These are phyloP conservation scores for Eospalax fontanierii DNA, from an alignment of 2,797 vertebrate species.

Conservation along the genomic window DNA sequence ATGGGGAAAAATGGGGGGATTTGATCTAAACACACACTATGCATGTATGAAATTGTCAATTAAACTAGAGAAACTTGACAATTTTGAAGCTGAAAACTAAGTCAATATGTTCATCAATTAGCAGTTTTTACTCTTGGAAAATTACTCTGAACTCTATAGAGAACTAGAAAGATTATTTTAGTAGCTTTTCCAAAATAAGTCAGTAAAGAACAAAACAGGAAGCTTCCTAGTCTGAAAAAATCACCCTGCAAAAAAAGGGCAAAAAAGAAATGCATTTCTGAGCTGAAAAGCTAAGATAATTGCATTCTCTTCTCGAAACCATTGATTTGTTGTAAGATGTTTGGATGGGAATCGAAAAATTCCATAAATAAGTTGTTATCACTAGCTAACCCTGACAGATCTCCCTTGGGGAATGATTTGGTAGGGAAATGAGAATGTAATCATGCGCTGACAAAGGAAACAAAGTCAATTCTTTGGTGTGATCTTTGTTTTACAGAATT, in stretches of 20 bases:
- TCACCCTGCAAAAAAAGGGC: background rate
- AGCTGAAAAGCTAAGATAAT: background rate
- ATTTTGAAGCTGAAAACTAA: background rate
- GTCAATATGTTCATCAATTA: background rate
- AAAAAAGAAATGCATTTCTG: background rate
- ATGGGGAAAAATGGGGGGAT: background rate
- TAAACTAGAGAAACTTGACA: background rate
- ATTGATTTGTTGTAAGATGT: background rate
- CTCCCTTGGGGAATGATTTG: background rate
- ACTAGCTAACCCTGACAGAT: background rate
- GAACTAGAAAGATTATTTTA: background rate
- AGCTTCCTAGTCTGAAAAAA: background rate
- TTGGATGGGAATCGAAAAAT: background rate
- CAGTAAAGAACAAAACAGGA: background rate
- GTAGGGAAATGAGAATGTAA: background rate
- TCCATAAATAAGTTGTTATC: background rate
- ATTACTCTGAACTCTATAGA: background rate
- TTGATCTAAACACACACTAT: background rate
- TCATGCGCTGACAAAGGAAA: background rate
- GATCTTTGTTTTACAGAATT: background rate
- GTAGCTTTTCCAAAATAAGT: background rate
- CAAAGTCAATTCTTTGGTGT: background rate
- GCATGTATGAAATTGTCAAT: background rate
- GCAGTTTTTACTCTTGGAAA: background rate
- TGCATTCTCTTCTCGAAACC: background rate